phyloP scores from a whole-genome alignment of 2,888 invertebrate genomes.

The Brachyptera risi region DNA sequence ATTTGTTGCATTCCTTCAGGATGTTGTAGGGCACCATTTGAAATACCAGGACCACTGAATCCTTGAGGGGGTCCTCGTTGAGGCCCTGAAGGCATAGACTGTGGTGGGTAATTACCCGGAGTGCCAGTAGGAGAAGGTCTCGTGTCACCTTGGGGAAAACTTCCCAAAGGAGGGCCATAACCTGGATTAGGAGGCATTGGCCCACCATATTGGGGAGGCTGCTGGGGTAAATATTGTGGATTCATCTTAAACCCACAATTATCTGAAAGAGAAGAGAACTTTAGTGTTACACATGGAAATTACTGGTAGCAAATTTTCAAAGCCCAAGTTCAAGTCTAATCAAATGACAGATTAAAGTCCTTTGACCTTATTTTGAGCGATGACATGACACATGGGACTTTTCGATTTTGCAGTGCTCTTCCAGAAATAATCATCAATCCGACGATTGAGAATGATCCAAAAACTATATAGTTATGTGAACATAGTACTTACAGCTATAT shows the following conservation, averaged over 20 bases:
- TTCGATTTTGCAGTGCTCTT: neutral
- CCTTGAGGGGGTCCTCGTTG: conserved; percentile 4
- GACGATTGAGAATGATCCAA: neutral
- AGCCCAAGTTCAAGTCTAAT: too few relatives aligned
- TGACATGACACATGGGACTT: conserved; percentile 1
- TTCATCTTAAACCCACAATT: conserved; percentile 45
- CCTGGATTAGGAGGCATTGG: conserved; percentile 35
- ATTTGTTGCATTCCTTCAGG: too few relatives aligned
- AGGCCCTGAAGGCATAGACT: neutral
- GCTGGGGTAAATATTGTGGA: conserved; percentile 48
- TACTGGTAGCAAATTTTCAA: neutral
- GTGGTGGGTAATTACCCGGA: conserved; percentile 22
- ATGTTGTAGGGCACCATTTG: conserved; percentile 11
- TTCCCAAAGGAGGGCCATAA: conserved; percentile 34
- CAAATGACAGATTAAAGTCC: conserved; percentile 10
- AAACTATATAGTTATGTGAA: neutral
- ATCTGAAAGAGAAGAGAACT: conserved; percentile 35
- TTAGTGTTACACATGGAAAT: neutral
- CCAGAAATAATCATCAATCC: neutral
- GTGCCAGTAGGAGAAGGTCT: conserved; percentile 25
- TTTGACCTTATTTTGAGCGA: conserved; percentile 2
- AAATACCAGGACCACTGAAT: conserved; percentile 4
- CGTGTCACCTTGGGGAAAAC: conserved; percentile 8
- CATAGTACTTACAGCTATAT: conserved; percentile 5
- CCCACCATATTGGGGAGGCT: conserved; percentile 37